Conservation (phyloP, 1,140 invertebrate genomes). For the Colletes gigas region DNA sequence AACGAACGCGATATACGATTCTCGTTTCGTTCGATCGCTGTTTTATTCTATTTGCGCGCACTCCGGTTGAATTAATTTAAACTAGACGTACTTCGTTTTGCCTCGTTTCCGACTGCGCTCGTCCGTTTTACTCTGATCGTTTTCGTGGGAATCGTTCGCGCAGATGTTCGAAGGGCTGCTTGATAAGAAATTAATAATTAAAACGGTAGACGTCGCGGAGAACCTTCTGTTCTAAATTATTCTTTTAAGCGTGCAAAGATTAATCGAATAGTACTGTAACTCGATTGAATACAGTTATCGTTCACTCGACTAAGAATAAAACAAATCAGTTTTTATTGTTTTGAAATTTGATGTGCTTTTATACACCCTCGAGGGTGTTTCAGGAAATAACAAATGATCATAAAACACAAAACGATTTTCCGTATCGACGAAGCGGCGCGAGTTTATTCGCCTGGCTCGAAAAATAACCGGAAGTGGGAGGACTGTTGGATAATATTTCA, state of each 20-base stretch:
- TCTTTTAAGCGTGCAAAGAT: background rate
- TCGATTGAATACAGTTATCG: background rate
- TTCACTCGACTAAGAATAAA: too few relatives aligned
- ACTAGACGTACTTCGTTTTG: background rate
- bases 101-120: background rate
- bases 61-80: background rate
- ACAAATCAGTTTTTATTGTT: too few relatives aligned
- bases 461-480: background rate
- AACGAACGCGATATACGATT: conserved; percentile 9
- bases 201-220: background rate
- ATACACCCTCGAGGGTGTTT: too few relatives aligned
- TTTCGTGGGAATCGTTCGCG: background rate
- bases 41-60: background rate
- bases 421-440: background rate
- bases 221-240: background rate
- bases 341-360: too few relatives aligned
- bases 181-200: background rate
- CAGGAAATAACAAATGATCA: background rate
- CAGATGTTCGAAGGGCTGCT: background rate
- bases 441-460: background rate
- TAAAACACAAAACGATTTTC: conserved; percentile 5
- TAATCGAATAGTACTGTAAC: background rate
- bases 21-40: background rate
- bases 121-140: too few relatives aligned
- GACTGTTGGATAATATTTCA: background rate